These are phyloP conservation scores for Drosophila teissieri DNA, from an alignment of 1,140 invertebrate genomes.

Conservation along the genomic window DNA sequence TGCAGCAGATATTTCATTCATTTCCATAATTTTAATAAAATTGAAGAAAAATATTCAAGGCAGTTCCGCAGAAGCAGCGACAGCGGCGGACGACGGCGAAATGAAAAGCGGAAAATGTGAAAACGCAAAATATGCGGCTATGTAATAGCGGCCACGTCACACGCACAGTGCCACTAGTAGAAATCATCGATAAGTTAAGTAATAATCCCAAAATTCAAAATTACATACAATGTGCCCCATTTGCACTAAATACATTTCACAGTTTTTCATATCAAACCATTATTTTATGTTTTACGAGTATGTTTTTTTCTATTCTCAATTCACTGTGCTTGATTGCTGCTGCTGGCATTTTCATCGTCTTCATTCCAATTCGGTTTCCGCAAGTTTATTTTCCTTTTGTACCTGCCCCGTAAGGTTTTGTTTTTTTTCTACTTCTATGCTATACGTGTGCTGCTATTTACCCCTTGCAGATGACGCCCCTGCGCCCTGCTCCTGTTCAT, in stretches of 20 bases:
- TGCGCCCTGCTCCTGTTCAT: too few relatives aligned
- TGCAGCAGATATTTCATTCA: conserved; percentile 74
- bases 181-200: neutral
- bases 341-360: conserved; percentile 44
- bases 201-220: neutral
- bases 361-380: conserved; percentile 36
- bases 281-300: neutral
- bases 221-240: neutral
- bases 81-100: conserved; percentile 34
- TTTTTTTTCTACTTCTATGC: conserved; percentile 35
- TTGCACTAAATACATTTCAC: neutral
- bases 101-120: conserved; percentile 58
- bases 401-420: conserved; percentile 35
- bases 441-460: conserved; percentile 37
- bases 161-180: conserved; percentile 17
- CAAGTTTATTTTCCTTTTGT: conserved; percentile 44
- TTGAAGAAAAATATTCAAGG: conserved; percentile 82
- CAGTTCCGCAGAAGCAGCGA: conserved; percentile 41
- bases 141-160: conserved; percentile 31
- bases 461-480: conserved; percentile 1
- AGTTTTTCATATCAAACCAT: neutral
- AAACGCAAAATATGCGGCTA: conserved; percentile 68
- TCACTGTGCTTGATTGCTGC: conserved; percentile 21
- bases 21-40: conserved; percentile 84
- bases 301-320: neutral